phyloP scores from a whole-genome alignment of 1,140 invertebrate genomes.

The Steinernema feltiae region DNA sequence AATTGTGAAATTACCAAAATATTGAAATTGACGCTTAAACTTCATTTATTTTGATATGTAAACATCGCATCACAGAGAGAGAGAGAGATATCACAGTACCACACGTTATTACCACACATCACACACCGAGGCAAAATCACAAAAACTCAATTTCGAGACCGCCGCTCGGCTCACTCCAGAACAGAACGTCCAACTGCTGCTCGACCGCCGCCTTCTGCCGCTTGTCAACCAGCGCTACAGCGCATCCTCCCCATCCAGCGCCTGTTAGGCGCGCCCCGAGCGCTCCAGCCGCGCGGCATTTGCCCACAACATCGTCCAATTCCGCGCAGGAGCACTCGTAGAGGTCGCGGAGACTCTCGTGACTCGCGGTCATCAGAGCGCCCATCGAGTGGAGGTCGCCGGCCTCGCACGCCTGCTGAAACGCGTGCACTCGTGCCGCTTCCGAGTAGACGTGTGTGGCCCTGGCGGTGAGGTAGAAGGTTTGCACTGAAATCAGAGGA shows the following conservation, averaged over 20 bases:
- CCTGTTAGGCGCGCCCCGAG: conserved; percentile 84
- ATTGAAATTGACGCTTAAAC: no score
- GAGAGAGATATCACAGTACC: no score
- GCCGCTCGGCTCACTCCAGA: conserved; percentile 38
- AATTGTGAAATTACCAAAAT: no score
- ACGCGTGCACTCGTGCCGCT: conserved; percentile 70
- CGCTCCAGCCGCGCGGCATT: conserved; percentile 69
- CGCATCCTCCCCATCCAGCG: conserved; percentile 88
- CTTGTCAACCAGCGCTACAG: conserved; percentile 71
- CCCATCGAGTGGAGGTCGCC: conserved; percentile 68
- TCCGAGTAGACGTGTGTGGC: conserved; percentile 79
- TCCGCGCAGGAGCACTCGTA: conserved; percentile 90
- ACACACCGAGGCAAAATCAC: no score
- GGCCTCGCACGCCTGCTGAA: conserved; percentile 66
- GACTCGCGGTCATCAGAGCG: conserved; percentile 78
- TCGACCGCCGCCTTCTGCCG: conserved; percentile 64
- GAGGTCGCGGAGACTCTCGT: conserved; percentile 73
- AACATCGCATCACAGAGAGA: no score
- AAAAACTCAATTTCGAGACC: background rate
- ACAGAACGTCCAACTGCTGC: conserved; percentile 40
- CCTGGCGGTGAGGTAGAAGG: conserved; percentile 76
- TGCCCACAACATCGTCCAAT: conserved; percentile 75
- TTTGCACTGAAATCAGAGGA: conserved; percentile 38
- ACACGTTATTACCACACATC: no score
- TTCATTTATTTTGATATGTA: no score